These are phyloP conservation scores for Furnarius figulus DNA, from an alignment of 2,113 vertebrate genomes.

Conservation along the genomic window DNA sequence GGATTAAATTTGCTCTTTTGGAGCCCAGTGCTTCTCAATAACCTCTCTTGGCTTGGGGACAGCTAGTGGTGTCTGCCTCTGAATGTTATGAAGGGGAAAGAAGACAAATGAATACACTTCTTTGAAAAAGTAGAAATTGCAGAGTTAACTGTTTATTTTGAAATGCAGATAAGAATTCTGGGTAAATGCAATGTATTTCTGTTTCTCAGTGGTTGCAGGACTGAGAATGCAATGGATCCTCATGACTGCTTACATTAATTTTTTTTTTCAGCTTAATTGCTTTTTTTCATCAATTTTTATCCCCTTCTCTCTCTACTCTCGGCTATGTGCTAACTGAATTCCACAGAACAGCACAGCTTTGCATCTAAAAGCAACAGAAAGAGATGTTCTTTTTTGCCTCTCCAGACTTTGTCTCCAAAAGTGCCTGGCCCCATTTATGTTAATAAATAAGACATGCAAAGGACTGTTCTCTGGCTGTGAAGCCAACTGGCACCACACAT, in stretches of 20 bases:
- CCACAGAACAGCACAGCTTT: not conserved
- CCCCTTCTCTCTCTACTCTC: not conserved
- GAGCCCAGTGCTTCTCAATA: not conserved
- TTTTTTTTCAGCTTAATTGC: not conserved
- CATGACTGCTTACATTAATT: not conserved
- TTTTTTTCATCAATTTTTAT: not conserved
- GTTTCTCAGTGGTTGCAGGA: not conserved
- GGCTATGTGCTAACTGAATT: not conserved
- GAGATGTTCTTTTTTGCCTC: not conserved
- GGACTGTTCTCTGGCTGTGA: conserved; percentile 1
- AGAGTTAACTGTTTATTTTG: not conserved
- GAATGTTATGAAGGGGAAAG: not conserved
- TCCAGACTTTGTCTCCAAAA: not conserved
- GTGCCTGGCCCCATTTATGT: not conserved
- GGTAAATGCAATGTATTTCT: not conserved
- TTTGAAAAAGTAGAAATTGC: not conserved
- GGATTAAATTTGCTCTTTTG: not conserved
- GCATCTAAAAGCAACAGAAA: not conserved
- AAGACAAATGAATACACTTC: not conserved
- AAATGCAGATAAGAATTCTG: not conserved
- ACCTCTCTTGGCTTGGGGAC: not conserved
- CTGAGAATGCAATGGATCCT: not conserved
- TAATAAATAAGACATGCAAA: not conserved
- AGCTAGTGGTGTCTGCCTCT: not conserved
- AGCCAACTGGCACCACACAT: not conserved